Conservation (phyloP, 2,888 invertebrate species). For the Dryadula phaetusa region DNA sequence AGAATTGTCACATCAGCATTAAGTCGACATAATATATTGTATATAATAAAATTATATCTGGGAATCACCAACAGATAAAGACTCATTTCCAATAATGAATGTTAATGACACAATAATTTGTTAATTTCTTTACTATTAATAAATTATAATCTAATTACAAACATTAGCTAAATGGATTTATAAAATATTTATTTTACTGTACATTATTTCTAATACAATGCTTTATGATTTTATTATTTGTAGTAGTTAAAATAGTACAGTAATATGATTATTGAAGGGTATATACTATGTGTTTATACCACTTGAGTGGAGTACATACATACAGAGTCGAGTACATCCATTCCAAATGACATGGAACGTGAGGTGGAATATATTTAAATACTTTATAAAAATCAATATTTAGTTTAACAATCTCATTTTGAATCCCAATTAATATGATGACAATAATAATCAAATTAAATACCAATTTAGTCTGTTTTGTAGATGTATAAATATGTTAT, state of each 20-base stretch:
- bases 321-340: no score
- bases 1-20: neutral
- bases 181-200: neutral
- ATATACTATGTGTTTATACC: no score
- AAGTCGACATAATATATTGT: neutral
- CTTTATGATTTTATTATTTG: no score
- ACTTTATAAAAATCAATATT: no score
- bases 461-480: no score
- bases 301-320: no score
- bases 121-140: neutral
- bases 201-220: neutral
- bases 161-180: neutral
- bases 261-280: neutral
- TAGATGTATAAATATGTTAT: constrained; percentile 8
- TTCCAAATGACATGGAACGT: no score
- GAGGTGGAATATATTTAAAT: no score
- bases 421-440: no score
- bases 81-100: neutral
- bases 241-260: no score
- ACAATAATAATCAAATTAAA: no score
- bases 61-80: constrained; percentile 1
- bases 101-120: constrained; percentile 10
- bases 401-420: no score
- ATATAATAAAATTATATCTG: neutral
- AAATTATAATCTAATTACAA: neutral